phyloP scores from a whole-genome alignment of 2,797 vertebrate species.

The Threskiornis aethiopicus region DNA sequence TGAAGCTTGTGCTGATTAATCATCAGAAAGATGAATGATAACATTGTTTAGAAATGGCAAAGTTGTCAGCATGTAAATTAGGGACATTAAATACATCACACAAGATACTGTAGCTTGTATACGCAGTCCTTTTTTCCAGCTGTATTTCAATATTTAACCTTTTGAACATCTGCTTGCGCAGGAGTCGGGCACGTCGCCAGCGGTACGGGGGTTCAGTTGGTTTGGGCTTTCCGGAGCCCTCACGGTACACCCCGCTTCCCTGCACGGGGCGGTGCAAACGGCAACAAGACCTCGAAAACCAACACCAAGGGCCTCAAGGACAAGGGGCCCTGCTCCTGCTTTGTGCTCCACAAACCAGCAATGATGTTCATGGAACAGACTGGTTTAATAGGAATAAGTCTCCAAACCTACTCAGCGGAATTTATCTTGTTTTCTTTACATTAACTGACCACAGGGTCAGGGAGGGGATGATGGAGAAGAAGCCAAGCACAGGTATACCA shows the following conservation, averaged over 20 bases:
- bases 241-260: background rate
- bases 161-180: background rate
- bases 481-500: background rate
- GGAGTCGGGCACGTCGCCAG: background rate
- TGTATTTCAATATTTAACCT: background rate
- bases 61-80: constrained; percentile 6
- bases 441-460: background rate
- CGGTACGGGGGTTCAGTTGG: background rate
- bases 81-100: constrained; percentile 10
- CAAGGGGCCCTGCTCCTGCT: background rate
- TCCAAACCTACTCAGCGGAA: background rate
- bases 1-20: constrained; percentile 54
- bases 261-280: background rate
- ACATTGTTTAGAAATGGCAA: constrained; percentile 49
- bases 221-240: background rate
- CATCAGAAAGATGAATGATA: constrained; percentile 43
- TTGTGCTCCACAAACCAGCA: background rate
- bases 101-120: background rate
- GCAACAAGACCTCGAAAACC: background rate
- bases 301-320: background rate
- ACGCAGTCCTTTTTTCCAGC: background rate
- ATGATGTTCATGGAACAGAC: background rate
- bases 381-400: background rate
- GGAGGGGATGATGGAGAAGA: background rate
- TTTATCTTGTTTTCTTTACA: background rate